A percentile compares a stretch with the other conserved stretches of the same genome.
These are phyloP conservation scores for Polypterus senegalus DNA, from an alignment of 2,113 vertebrate species.

Conservation along the genomic window DNA sequence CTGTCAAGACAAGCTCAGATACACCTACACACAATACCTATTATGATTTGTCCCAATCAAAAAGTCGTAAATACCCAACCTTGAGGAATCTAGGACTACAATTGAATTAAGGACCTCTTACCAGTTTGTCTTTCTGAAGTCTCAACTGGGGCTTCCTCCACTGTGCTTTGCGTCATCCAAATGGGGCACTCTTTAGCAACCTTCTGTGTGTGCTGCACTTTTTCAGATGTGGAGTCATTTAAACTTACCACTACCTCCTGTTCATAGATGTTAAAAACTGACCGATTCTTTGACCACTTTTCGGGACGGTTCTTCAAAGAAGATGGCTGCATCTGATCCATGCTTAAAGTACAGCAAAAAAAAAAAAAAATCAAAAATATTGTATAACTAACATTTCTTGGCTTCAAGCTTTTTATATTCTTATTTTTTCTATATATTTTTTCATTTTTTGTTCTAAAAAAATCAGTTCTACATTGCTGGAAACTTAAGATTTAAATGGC, in stretches of 20 bases:
- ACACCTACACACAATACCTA: too few relatives aligned
- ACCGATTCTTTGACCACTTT: slow-evolving; percentile 26
- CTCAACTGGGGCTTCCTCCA: slow-evolving; percentile 18
- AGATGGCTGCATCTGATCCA: slow-evolving; percentile 10
- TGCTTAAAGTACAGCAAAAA: slow-evolving; percentile 18
- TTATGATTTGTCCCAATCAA: too few relatives aligned
- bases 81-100: too few relatives aligned
- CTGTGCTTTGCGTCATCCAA: slow-evolving; percentile 34
- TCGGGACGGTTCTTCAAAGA: slow-evolving; percentile 11
- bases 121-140: fast-evolving
- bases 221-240: slow-evolving; percentile 21
- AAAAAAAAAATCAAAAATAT: not conserved
- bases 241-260: slow-evolving; percentile 31
- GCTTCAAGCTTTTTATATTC: too few relatives aligned
- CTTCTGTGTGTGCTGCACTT: slow-evolving; percentile 19
- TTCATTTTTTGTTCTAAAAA: too few relatives aligned
- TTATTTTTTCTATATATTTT: too few relatives aligned
- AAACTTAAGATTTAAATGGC: too few relatives aligned
- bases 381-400: not conserved
- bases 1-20: too few relatives aligned
- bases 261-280: slow-evolving; percentile 20
- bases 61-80: too few relatives aligned
- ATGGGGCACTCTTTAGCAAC: slow-evolving; percentile 25
- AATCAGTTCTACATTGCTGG: too few relatives aligned
- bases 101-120: slow-evolving; percentile 20